phyloP scores from a whole-genome alignment of 2,113 vertebrate species.

The Caloenas nicobarica region DNA sequence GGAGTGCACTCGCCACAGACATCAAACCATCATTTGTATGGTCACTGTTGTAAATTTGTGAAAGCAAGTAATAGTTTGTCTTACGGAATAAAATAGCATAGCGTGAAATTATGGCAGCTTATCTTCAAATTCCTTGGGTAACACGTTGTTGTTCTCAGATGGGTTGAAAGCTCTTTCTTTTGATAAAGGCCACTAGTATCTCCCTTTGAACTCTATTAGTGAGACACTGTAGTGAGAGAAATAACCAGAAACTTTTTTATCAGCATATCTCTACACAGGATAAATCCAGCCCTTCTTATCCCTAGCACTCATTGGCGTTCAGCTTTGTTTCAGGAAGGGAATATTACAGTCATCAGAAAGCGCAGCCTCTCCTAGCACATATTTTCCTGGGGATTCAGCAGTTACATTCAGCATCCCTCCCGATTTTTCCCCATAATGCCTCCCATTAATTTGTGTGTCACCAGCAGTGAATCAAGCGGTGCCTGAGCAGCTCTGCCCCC shows the following conservation, averaged over 20 bases:
- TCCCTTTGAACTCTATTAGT: constrained; percentile 10
- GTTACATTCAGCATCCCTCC: neutral
- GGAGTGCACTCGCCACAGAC: no score
- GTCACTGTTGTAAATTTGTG: constrained; percentile 9
- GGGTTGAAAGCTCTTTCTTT: constrained; percentile 36
- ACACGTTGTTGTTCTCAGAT: constrained; percentile 22
- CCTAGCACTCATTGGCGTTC: neutral
- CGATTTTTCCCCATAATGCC: neutral
- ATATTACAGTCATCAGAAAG: neutral
- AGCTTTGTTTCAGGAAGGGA: neutral
- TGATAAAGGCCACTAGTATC: constrained; percentile 1
- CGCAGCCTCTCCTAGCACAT: accelerated
- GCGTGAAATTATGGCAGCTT: constrained; percentile 46
- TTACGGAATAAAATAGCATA: constrained; percentile 52
- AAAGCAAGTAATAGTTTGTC: constrained; percentile 42
- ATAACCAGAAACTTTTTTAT: neutral
- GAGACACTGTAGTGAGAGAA: neutral
- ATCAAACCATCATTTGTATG: constrained; percentile 27
- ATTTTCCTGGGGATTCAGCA: neutral
- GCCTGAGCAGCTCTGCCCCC: neutral
- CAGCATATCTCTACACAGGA: neutral
- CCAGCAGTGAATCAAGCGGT: neutral
- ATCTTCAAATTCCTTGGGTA: constrained; percentile 45
- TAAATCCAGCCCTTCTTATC: neutral
- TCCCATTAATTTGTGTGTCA: neutral